Percentiles rank a stretch among this genome's conserved stretches.
phyloP scores from a whole-genome alignment of 2,113 vertebrate species.

The Ciconia boyciana region DNA sequence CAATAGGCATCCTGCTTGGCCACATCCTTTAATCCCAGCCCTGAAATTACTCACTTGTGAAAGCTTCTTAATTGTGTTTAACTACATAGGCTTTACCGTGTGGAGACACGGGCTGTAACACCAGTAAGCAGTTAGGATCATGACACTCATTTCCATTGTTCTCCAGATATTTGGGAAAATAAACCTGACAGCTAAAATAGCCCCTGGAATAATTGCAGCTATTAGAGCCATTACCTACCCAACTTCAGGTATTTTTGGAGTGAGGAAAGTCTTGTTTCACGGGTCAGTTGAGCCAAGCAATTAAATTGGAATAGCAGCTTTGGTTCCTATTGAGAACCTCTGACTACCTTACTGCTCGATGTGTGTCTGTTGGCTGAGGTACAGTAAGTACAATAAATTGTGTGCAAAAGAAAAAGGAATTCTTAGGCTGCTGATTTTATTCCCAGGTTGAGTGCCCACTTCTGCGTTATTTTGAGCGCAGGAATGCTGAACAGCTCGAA shows the following conservation, averaged over 20 bases:
- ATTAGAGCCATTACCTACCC: background rate
- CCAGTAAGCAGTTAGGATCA: background rate
- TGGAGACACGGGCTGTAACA: background rate
- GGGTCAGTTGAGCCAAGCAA: background rate
- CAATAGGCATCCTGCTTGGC: background rate
- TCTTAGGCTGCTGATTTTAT: background rate
- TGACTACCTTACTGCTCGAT: background rate
- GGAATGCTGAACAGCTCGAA: background rate
- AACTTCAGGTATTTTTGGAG: background rate
- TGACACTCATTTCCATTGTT: background rate
- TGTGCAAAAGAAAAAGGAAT: background rate
- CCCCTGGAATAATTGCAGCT: background rate
- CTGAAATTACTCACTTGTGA: slow-evolving; percentile 35
- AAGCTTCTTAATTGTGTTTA: slow-evolving; percentile 23
- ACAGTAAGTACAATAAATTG: background rate
- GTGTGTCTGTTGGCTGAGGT: background rate
- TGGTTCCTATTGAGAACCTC: background rate
- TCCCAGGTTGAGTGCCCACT: background rate
- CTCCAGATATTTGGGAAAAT: background rate
- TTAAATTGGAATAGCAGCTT: background rate
- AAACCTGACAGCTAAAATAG: background rate
- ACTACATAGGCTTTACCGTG: background rate
- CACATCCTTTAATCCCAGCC: slow-evolving; percentile 34
- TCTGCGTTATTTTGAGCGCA: background rate
- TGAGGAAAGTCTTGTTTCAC: background rate